Base-by-base conservation (phyloP, 2,797 vertebrate genomes). In the Arnoldichthys spilopterus region DNA sequence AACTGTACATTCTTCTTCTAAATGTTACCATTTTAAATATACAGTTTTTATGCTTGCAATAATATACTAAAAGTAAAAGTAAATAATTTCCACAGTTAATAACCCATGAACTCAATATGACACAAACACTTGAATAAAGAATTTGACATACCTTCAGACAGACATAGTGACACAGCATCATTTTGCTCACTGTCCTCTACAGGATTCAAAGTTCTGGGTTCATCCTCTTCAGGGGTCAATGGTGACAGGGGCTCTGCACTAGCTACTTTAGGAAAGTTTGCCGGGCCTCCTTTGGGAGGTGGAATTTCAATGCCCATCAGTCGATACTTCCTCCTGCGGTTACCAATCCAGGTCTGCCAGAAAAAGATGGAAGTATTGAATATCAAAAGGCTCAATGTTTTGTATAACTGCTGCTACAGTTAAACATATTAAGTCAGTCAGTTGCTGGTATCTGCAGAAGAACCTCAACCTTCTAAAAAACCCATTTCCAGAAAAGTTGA, bases 261-360 rank as follows among this genome's bases (percentile, higher is more conserved):
- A 53, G 88, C 85, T 34, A 90, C 88, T 82, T 79, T 91, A 43
- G 94, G 92, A 89, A 99, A 98, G 85, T 95, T 93, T 88, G 96
- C 96, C 84, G 97, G 97, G 32, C 98, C 98, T 76, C 97, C 96
- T 92, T 96, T 96, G 79, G 98, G 96, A 76, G 96, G 96, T 74
- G 97, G 98, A 85, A 98, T 97, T 90, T 99, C 97, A 89, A 98
- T 99, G 78, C 97, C 97, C 97, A 99, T 98, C 86, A 99, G 94
- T 84, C 98, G 97, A 85, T 97, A 99, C 92, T 99, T 99, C 87
- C 98, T 94, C 90, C 98, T 95, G 85, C 97, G 94, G 93, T 99
- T 99, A 87, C 98, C 98, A 89, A 99, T 99, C 98, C 98, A 99
- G 51, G 97, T 99, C 98, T 99, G 94, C 22, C 69, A 72, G 62